These are phyloP conservation scores for Haplochromis vanheusdeni DNA, from an alignment of 2,113 vertebrate genomes.

Conservation along the genomic window DNA sequence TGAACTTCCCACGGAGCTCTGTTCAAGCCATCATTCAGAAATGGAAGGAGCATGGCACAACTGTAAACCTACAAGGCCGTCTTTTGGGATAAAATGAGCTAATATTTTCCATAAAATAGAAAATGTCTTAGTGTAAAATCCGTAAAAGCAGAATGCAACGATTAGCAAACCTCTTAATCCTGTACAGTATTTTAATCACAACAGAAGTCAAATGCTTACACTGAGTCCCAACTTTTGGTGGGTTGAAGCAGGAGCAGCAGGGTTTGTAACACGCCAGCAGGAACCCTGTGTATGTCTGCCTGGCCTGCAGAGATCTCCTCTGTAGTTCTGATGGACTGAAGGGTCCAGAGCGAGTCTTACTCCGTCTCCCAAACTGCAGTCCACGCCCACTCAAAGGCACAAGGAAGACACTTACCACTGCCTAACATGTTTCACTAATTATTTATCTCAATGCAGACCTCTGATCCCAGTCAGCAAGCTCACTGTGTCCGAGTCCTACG, in stretches of 20 bases:
- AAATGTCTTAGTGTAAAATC: background rate
- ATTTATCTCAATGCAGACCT: slow-evolving; percentile 74
- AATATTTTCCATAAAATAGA: background rate
- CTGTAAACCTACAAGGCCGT: background rate
- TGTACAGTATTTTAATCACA: too few species aligned
- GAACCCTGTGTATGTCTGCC: background rate
- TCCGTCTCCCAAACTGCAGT: accelerated
- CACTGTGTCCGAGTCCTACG: slow-evolving; percentile 86
- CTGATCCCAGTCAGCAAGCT: slow-evolving; percentile 88
- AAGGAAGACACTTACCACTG: background rate
- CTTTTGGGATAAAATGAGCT: background rate
- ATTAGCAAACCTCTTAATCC: too few species aligned
- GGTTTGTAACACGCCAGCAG: background rate
- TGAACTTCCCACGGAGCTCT: accelerated
- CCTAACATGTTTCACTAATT: background rate
- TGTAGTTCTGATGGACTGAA: background rate
- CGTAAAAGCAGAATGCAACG: too few species aligned
- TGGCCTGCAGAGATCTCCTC: background rate
- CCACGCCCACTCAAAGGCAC: background rate
- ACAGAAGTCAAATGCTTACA: too few species aligned
- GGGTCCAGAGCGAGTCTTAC: background rate
- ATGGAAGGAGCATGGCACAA: accelerated
- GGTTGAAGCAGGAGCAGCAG: background rate
- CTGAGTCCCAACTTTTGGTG: background rate
- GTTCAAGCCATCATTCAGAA: accelerated